phyloP scores from a whole-genome alignment of 2,797 vertebrate species.

The Botia almorhae region DNA sequence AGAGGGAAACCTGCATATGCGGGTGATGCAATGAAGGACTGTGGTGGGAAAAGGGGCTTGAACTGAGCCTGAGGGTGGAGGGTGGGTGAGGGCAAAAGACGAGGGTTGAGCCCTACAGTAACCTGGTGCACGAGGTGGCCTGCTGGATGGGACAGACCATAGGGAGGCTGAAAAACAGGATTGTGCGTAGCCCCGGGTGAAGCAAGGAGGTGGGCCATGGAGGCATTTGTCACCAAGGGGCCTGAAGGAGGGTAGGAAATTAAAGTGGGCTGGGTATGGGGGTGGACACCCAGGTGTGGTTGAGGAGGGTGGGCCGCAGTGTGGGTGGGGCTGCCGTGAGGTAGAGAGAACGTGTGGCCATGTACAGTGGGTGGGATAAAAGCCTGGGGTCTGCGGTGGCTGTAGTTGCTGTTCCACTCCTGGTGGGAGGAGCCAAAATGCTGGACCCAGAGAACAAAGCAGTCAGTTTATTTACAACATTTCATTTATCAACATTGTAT shows the following conservation, averaged over 20 bases:
- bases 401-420: slow-evolving; percentile 95
- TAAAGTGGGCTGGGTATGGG: slow-evolving; percentile 85
- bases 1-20: slow-evolving; percentile 93
- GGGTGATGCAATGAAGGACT: slow-evolving; percentile 94
- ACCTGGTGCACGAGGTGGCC: slow-evolving; percentile 91
- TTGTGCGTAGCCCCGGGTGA: slow-evolving; percentile 89
- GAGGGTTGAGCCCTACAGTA: slow-evolving; percentile 93
- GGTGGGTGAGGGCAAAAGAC: slow-evolving; percentile 92
- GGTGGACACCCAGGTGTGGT: slow-evolving; percentile 83
- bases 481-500: background rate
- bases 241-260: slow-evolving; percentile 88
- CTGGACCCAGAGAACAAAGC: slow-evolving; percentile 81
- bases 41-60: slow-evolving; percentile 92
- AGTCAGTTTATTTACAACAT: background rate
- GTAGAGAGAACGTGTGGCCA: slow-evolving; percentile 88
- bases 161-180: slow-evolving; percentile 88
- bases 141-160: slow-evolving; percentile 85
- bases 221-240: slow-evolving; percentile 85
- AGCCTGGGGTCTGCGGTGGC: slow-evolving; percentile 89
- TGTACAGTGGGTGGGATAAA: slow-evolving; percentile 88
- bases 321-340: slow-evolving; percentile 92
- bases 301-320: slow-evolving; percentile 76
- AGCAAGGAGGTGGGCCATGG: slow-evolving; percentile 93
- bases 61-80: slow-evolving; percentile 91
- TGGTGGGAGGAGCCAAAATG: slow-evolving; percentile 89